Base-by-base conservation (phyloP, 2,797 vertebrate species). In the Pogoniulus pusillus region DNA sequence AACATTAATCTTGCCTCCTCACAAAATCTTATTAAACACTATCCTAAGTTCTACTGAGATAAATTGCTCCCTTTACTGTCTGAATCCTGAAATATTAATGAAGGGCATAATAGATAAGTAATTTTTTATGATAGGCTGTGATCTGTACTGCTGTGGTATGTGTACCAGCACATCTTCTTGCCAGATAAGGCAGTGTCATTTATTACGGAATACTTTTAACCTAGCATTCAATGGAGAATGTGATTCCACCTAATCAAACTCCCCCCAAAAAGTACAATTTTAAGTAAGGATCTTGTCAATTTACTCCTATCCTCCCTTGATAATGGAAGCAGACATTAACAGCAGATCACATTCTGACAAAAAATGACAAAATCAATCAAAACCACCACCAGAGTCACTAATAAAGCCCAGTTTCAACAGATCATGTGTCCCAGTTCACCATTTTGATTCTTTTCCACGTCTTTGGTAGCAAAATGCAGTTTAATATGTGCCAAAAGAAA, bases 51-150 rank as follows among this genome's bases (percentile, higher is more conserved):
- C 62, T 8, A 89, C 75, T 58, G 75, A 94, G 74, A 91, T 66
- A 89, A 90, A 94, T 89, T 58, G 35, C 53, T 95, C 53, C 57
- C 57, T 92, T 93, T 89, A 82, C 71, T 82, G 69, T 68, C 71
- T 84, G 85, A 78, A 79, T 70, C 30, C n/a, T 92, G 81, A 91
- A 95, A 95, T 90, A 95, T 95, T 95, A 92, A 96, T 90, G 80
- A 95, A 95, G 74, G 87, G 30, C 69, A 82, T 82, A 90, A 91
- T 35, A 75, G 41, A 23, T 32, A 32, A 87, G 80, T 68, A 62
- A 73, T 91, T 88, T 90, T 89, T 91, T 92, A 74, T 87, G 51
- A 51, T 12, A 70, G 71, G 29, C 39, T 81, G 60, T 26, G 74
- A 89, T 85, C 60, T 0, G 0, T 71, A 68, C 32, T 27, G 54